Percentiles rank a stretch among this genome's conserved stretches.
These are phyloP conservation scores for Mobula birostris DNA, from an alignment of 2,113 vertebrate genomes.

Conservation along the genomic window DNA sequence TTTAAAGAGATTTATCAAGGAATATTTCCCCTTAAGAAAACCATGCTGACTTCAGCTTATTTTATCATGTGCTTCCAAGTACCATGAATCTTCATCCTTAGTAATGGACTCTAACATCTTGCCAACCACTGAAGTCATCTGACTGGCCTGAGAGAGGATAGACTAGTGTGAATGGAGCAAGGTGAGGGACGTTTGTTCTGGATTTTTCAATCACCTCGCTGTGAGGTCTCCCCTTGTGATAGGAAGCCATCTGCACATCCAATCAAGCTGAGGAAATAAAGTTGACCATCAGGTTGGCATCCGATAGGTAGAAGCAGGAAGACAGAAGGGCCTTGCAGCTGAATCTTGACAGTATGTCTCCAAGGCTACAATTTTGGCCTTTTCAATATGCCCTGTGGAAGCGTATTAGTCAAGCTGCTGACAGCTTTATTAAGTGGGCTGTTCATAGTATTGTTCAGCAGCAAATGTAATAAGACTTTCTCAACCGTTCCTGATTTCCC, in stretches of 20 bases:
- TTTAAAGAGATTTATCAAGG: too few species aligned
- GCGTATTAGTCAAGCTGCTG: slow-evolving; percentile 5
- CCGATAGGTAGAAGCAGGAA: background rate
- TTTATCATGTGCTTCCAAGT: too few species aligned
- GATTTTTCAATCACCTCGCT: background rate
- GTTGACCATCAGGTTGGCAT: too few species aligned
- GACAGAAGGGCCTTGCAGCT: background rate
- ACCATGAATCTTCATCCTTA: too few species aligned
- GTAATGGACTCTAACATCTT: too few species aligned
- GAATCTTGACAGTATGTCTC: too few species aligned
- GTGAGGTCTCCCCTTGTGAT: too few species aligned
- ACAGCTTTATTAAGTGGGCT: slow-evolving; percentile 14
- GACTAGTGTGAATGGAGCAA: too few species aligned
- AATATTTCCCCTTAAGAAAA: too few species aligned
- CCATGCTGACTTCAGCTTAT: too few species aligned
- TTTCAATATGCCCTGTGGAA: background rate
- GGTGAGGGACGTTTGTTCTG: background rate
- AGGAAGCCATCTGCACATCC: background rate
- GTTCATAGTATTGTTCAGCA: background rate
- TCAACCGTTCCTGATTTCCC: background rate
- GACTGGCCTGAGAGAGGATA: too few species aligned
- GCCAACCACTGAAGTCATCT: too few species aligned
- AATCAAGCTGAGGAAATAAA: background rate
- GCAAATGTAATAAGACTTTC: background rate
- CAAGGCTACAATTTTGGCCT: background rate